Evolutionary conservation across 2,888 invertebrate genomes (phyloP).

Genomic region (Himalopsyche japonica): DNA sequence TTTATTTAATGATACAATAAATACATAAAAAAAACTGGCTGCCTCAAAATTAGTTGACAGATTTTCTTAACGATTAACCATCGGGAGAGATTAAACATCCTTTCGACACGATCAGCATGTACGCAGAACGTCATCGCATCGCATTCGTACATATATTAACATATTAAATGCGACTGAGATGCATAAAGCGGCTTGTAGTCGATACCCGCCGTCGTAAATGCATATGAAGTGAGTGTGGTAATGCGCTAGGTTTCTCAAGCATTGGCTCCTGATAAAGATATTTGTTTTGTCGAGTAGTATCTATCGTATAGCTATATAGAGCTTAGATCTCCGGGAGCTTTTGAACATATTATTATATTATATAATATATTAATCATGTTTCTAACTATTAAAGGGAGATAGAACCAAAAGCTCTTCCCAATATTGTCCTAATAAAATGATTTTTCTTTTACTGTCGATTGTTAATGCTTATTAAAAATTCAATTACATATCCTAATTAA

Average conservation of each 20-base stretch:
- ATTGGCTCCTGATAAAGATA: too few species aligned
- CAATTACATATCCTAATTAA: too few species aligned
- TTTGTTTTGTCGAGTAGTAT: too few species aligned
- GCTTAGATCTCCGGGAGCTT: too few species aligned
- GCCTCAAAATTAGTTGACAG: not conserved
- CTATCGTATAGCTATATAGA: too few species aligned
- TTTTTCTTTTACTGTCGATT: too few species aligned
- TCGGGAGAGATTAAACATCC: not conserved
- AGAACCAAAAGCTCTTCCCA: too few species aligned
- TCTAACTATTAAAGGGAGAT: too few species aligned
- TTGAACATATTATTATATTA: too few species aligned
- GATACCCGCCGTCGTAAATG: slow-evolving; percentile 8
- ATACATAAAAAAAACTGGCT: not conserved
- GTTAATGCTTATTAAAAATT: too few species aligned
- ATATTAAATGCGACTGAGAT: slow-evolving; percentile 29
- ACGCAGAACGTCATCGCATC: not conserved
- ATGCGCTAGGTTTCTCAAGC: not conserved
- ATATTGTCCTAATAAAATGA: too few species aligned
- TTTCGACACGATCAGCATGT: not conserved
- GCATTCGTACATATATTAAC: slow-evolving; percentile 30
- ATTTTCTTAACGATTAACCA: not conserved
- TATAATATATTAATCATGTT: too few species aligned
- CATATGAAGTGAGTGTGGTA: slow-evolving; percentile 4
- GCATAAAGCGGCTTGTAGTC: slow-evolving; percentile 18
- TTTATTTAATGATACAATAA: not conserved